Evolutionary conservation across 2,113 vertebrate species (phyloP), one percentile per base, ranked within the genome.

Genomic region (Oryzias celebensis): DNA sequence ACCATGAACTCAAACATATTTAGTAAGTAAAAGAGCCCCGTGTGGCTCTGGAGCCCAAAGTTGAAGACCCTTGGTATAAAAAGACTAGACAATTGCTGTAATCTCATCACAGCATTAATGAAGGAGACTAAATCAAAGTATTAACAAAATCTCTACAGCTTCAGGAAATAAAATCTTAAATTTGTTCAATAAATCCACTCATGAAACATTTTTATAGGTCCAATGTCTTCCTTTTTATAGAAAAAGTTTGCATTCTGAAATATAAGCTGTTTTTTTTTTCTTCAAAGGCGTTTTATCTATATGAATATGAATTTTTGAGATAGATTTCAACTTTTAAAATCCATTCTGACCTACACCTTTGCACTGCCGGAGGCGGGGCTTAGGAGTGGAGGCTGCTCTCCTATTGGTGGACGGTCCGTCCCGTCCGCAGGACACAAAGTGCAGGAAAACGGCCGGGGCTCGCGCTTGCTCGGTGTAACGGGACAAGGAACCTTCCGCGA

Each of bases 181-280:
- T 8, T 28, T 31, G 5, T 31, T 7, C 8, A 28, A 10, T 36
- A 10, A 8, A 8, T 24, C 6, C 18, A 18, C 10, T 48, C 28
- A 68, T 60, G 62, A 6, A 18, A 63, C 68, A 58, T 3, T 14
- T 8, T 47, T 58, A 49, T 16, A 41, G 42, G 14, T 7, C 7
- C 43, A 53, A 14, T 20, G 10, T 65, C 58, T 80, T 58, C 48
- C 85, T 84, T 87, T 88, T 80, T 88, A 87, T 80, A 85, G 87
- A 61, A 61, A 70, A 17, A 61, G 28, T 14, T 36, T 62, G 72
- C 71, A 75, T 52, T 51, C 45, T 53, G 16, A 57, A 62, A 52
- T n/a, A 16, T 24, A 14, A 18, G n/a, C 47, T 55, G 14, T 49
- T 43, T 63, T 45, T 22, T 41, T 62, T n/a, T 52, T 62, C 63